Conservation (phyloP, 2,797 vertebrate genomes). For the Alcedo atthis region DNA sequence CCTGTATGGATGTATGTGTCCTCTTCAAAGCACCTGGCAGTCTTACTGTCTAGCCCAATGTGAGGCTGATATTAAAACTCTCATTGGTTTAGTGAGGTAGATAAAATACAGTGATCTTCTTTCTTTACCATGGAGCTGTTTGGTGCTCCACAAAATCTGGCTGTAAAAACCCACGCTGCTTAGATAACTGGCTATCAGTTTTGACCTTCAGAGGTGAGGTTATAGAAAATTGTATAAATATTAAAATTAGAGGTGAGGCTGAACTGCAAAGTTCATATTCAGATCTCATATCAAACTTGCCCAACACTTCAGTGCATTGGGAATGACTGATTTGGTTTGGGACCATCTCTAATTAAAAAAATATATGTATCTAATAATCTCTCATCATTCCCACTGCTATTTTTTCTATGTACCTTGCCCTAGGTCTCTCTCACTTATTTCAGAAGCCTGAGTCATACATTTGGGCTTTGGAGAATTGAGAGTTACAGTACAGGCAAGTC, state of each 20-base stretch:
- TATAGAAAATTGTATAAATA: slow-evolving; percentile 55
- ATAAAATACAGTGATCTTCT: neutral
- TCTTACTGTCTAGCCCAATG: neutral
- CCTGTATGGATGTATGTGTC: neutral
- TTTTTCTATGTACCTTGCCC: slow-evolving; percentile 57
- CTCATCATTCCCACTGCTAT: slow-evolving; percentile 39
- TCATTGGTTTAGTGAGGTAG: slow-evolving; percentile 12
- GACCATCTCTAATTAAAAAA: slow-evolving; percentile 69
- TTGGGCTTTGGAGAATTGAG: slow-evolving; percentile 47
- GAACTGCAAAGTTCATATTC: slow-evolving; percentile 45
- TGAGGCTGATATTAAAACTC: neutral
- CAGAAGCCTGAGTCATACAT: slow-evolving; percentile 41
- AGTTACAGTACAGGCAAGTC: neutral
- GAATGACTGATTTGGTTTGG: slow-evolving; percentile 60
- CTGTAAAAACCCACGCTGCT: neutral
- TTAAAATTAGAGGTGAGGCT: slow-evolving; percentile 52
- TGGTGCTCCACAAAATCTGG: neutral
- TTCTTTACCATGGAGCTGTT: neutral
- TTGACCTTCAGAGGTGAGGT: slow-evolving; percentile 47
- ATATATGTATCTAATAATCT: slow-evolving; percentile 66
- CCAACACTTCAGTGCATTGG: slow-evolving; percentile 50
- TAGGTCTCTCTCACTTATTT: slow-evolving; percentile 44
- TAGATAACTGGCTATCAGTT: slow-evolving; percentile 17
- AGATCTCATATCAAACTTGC: slow-evolving; percentile 36
- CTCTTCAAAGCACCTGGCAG: neutral